These are phyloP conservation scores for Leptodirus hochenwartii DNA, from an alignment of 2,888 invertebrate species.

Conservation along the genomic window DNA sequence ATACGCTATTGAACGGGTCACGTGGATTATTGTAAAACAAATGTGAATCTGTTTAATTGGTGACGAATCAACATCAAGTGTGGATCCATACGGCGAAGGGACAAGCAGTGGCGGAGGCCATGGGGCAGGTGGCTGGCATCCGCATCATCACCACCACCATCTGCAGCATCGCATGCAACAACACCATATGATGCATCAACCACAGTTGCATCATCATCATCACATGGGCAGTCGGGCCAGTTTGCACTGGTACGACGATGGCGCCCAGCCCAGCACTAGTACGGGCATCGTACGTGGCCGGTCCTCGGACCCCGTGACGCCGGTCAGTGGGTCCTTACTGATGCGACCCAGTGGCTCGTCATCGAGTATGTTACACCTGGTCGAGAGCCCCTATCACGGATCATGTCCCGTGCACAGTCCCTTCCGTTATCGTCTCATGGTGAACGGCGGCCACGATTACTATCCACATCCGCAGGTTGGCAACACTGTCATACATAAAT, in stretches of 20 bases:
- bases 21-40: no score
- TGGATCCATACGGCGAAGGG: constrained; percentile 1
- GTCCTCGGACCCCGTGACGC: constrained; percentile 33
- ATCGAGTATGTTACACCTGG: constrained; percentile 26
- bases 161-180: not conserved
- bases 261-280: constrained; percentile 20
- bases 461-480: constrained; percentile 29
- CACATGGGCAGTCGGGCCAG: no score
- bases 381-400: constrained; percentile 31
- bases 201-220: not conserved
- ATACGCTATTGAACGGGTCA: no score
- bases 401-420: constrained; percentile 62
- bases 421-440: constrained; percentile 42
- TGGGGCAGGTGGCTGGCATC: not conserved
- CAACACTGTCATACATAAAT: no score
- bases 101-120: not conserved
- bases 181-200: constrained; percentile 2
- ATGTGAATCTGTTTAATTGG: no score
- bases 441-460: constrained; percentile 33
- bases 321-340: no score
- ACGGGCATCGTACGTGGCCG: constrained; percentile 22
- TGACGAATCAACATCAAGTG: no score
- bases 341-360: constrained; percentile 1
- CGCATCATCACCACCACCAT: not conserved
- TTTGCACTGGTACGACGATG: no score